Evolutionary conservation across 2,797 vertebrate species (phyloP).

Genomic region (Sphenopsis melanotis): DNA sequence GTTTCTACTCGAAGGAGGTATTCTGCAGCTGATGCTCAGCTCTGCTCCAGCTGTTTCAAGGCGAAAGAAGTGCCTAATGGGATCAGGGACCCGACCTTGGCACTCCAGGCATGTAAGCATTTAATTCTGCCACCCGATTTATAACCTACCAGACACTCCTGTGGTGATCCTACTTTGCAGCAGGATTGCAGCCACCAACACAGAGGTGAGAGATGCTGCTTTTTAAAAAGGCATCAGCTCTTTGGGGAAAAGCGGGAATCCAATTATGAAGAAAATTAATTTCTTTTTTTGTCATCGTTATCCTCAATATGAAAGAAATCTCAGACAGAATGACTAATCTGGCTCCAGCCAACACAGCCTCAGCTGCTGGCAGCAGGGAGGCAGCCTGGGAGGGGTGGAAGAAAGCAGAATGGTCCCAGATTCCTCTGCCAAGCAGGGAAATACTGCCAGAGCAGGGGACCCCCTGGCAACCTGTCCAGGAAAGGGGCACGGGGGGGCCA

Average conservation of each 20-base stretch:
- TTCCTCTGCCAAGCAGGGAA: neutral
- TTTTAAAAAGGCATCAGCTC: conserved; percentile 6
- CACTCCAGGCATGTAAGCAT: conserved; percentile 4
- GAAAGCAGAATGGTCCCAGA: neutral
- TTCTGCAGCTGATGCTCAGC: conserved; percentile 15
- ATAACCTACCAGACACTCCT: conserved; percentile 3
- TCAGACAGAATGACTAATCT: neutral
- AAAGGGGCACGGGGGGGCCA: rapidly evolving
- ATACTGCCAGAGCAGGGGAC: neutral
- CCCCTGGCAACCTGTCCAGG: rapidly evolving
- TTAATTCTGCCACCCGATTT: conserved; percentile 45
- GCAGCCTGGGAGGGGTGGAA: neutral
- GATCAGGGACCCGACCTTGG: conserved; percentile 14
- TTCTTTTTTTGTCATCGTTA: conserved; percentile 9
- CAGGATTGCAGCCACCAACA: neutral
- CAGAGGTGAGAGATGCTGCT: neutral
- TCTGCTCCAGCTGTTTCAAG: conserved; percentile 25
- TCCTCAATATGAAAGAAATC: conserved; percentile 14
- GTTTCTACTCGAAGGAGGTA: neutral
- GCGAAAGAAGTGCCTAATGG: neutral
- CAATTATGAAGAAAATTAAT: conserved; percentile 37
- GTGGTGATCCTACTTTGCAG: neutral
- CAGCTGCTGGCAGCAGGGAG: neutral
- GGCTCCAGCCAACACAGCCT: neutral
- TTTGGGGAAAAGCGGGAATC: neutral